Base-by-base conservation (phyloP, 2,888 invertebrate species). In the Zonitis immaculata region DNA sequence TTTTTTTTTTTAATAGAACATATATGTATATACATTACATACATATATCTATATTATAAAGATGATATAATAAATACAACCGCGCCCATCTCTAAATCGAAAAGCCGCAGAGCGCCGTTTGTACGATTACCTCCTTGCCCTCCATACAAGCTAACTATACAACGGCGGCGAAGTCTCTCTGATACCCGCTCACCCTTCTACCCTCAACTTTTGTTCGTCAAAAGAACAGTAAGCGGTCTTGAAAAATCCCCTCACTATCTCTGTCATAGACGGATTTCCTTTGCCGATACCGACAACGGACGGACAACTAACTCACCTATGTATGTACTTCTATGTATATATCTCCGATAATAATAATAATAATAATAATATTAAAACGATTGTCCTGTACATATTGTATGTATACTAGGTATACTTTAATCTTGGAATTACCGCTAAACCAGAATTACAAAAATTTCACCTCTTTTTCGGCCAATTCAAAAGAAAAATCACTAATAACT, bases 171-270 rank as follows among this genome's bases (percentile, higher is more conserved):
- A 45, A 47, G 50, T 51, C 44, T 52, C 49, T 55, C 51, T 52
- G 49, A 51, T 52, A 49, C 51, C 49, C 51, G 47, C 32, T 32
- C 14, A 14, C 32, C 32, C 14, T 32, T 32, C 32, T 6, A 12
- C 32, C 32, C 14, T 52, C 42, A 14, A 49, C 55, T n/a, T n/a
- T n/a, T n/a, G n/a, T n/a, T 52, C 51, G 42, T 49, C 50, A 32
- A 42, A 49, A 51, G 55, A 55, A 55, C 51, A 49, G 55, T 55
- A 55, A 54, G 55, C 51, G 55, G 55, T 55, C 55, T 51, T 52
- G 48, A 52, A 55, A 52, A 51, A 49, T 45, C 51, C 52, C 14
- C 32, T 32, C 49, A 55, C 55, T 55, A 55, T 55, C 55, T 55
- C 51, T 51, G 50, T 55, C 50, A 49, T 55, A 45, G 32, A 32